A percentile compares a stretch with the other conserved stretches of the same genome.
Conservation (phyloP, 2,888 invertebrate species). For the Rhingia rostrata region DNA sequence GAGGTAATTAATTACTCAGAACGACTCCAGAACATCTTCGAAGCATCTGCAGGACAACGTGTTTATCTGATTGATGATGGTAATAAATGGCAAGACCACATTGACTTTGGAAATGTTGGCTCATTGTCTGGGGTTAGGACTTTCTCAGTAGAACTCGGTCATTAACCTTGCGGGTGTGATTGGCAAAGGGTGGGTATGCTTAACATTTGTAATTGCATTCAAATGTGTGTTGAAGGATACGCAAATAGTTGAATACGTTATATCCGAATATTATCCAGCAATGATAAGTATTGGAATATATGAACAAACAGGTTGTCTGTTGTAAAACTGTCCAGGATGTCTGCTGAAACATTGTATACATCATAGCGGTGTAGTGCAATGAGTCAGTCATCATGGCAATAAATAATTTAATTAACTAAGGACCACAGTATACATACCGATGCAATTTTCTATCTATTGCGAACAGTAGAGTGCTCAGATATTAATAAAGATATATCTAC, state of each 20-base stretch:
- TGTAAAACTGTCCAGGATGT: no score
- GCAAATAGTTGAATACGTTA: neutral
- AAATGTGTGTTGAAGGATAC: neutral
- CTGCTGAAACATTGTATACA: no score
- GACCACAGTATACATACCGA: no score
- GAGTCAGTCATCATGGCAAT: no score
- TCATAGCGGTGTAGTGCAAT: no score
- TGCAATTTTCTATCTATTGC: no score
- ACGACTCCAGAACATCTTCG: neutral
- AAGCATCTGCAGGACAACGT: conserved; percentile 16
- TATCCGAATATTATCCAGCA: no score
- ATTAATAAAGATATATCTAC: no score
- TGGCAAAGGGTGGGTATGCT: conserved; percentile 3
- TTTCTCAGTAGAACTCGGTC: neutral
- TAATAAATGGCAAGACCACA: conserved; percentile 9
- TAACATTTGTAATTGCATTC: neutral
- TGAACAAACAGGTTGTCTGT: no score
- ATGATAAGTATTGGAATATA: no score
- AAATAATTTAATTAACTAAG: no score
- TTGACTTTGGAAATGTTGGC: neutral
- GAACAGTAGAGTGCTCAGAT: no score
- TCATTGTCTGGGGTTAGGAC: neutral
- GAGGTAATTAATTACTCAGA: conserved; percentile 17
- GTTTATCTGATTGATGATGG: conserved; percentile 26
- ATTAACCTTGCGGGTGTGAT: neutral